Percentiles rank a stretch among this genome's conserved stretches.
Evolutionary conservation across 2,888 invertebrate species (phyloP).

Genomic region (Himalopsyche anomala): DNA sequence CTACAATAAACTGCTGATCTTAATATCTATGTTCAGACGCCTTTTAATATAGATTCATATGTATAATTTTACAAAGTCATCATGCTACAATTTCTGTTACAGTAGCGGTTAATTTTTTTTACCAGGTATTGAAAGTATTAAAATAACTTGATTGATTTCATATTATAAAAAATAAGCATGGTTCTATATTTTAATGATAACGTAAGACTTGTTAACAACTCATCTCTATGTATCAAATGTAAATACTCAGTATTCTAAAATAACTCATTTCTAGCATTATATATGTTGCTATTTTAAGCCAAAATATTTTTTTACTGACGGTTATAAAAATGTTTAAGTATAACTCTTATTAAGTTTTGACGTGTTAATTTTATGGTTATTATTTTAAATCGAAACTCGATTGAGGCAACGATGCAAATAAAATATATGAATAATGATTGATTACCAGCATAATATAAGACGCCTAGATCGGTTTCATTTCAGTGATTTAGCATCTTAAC

Average conservation of each 20-base stretch:
- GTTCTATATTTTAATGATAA: conserved; percentile 17
- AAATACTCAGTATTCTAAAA: conserved; percentile 40
- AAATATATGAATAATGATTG: too few relatives aligned
- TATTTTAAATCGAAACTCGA: background rate
- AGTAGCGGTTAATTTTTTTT: background rate
- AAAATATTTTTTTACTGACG: conserved; percentile 4
- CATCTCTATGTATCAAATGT: conserved; percentile 32
- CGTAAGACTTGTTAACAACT: background rate
- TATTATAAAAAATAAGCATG: background rate
- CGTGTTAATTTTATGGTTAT: background rate
- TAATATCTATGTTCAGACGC: too few relatives aligned
- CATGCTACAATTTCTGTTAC: too few relatives aligned
- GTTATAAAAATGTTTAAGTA: background rate
- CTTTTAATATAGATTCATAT: too few relatives aligned
- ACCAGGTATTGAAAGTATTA: background rate
- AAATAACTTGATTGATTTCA: background rate
- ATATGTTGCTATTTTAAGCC: conserved; percentile 36
- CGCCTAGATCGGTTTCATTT: too few relatives aligned
- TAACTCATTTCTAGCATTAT: background rate
- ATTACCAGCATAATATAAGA: too few relatives aligned
- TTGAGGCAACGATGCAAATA: background rate
- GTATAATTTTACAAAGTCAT: too few relatives aligned
- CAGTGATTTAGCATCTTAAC: too few relatives aligned
- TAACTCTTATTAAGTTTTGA: background rate
- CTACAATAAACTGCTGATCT: too few relatives aligned